Evolutionary conservation across 2,888 invertebrate species (phyloP), one percentile per base, ranked within the genome.

Genomic region (Steinernema scapterisci): DNA sequence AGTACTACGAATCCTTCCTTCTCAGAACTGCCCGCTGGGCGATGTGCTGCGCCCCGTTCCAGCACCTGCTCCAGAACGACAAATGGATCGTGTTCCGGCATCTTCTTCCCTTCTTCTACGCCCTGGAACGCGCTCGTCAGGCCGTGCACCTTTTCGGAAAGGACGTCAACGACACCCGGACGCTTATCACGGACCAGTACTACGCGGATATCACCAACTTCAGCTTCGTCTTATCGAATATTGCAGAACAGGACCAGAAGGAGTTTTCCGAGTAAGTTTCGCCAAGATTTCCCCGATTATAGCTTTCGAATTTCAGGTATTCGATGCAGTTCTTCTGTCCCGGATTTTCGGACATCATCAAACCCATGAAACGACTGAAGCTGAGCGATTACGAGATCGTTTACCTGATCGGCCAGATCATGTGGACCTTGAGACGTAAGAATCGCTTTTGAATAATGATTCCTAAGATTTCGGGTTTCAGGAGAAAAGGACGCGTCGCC

Each of bases 381-480:
- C 19, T 63, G 27, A 63, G 27, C 11, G 63, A 63, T 25, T 63
- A 27, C 16, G 63, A 63, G n/a, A 38, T 63, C 16, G 63, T 63
- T 3, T 63, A 63, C 31, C 19, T 63, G 31, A 63, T 63, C 13
- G 63, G 63, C 23, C 63, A 63, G 63, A 63, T 63, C 63, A 63
- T 63, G 63, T 63, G 63, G 63, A 63, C 25, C 31, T 27, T 63
- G n/a, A 27, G 63, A 63, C 63, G 63, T 63, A 63, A 7, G 63
- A 5, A 9, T 9, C 5, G 6, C 31, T 7, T 1, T 31, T 27
- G 3, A 7, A 13, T 6, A 38, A 38, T 38, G 3, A 6, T 6
- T 38, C 3, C 3, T 6, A 38, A 38, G 1, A 9, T n/a, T 52
- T 23, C n/a, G n/a, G n/a, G n/a, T 31, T 31, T 63, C 5, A 63